Evolutionary conservation across 2,113 vertebrate genomes (phyloP), one percentile per base, ranked within the genome.

Genomic region (Epinephelus lanceolatus): DNA sequence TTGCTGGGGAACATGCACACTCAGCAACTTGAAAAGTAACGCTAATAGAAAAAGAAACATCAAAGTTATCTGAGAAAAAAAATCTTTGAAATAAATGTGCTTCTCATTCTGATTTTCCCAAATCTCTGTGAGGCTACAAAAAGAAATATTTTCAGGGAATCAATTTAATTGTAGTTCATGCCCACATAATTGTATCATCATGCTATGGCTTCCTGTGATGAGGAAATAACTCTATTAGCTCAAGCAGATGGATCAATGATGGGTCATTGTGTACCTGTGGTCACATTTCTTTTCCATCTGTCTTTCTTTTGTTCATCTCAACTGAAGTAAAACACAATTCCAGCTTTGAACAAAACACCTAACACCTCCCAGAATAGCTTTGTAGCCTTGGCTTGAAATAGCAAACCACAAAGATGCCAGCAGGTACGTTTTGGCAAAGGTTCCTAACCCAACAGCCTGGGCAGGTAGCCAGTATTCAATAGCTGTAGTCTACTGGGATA

Each of bases 1-100:
- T 37, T 77, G 71, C 12, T 60, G 47, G 12, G 56, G 47, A 86
- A 71, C 40, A 21, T 75, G 82, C 73, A 73, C 61, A 60, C 61
- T 88, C 89, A 89, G 86, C 87, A 68, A 19, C 14, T 81, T 71
- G 13, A 59, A 53, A 52, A 72, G 75, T 56, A 27, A 73, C 78
- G 56, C 52, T 73, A 12, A 53, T 6, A 70, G 17, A 60, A 19
- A 60, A 19, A 55, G 30, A 82, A 70, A 57, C 19, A 33, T 76
- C 45, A 37, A 57, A 49, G 51, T 42, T 57, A 57, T 76, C 68
- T 25, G n/a, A 45, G 42, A 57, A 56, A 72, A 9, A 57, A 49
- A 1, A 72, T 71, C 52, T 27, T 19, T 18, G 13, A 49, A 21
- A 37, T 17, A 42, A 63, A 67, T 23, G 4, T 45, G 25, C 65